These are phyloP conservation scores for Apeltes quadracus DNA, from an alignment of 2,113 vertebrate species.

Conservation along the genomic window DNA sequence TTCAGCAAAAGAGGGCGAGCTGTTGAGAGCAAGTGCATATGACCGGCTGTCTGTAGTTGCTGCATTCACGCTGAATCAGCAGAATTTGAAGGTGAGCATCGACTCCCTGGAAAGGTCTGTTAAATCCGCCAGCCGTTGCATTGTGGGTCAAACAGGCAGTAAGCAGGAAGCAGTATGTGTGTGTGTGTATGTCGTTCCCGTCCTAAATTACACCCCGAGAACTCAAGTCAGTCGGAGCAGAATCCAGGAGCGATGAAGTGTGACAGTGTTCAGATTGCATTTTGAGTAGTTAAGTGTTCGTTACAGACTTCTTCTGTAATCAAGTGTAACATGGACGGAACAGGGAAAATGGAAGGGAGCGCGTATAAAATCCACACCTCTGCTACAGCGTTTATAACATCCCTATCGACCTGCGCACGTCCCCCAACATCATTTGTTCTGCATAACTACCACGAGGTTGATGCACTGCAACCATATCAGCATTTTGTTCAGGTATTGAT, in stretches of 20 bases:
- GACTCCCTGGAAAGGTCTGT: slow-evolving; percentile 43
- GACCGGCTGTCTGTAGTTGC: slow-evolving; percentile 35
- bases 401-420: background rate
- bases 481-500: background rate
- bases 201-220: slow-evolving; percentile 1
- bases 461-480: background rate
- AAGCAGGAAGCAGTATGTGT: background rate
- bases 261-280: slow-evolving; percentile 12
- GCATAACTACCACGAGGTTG: background rate
- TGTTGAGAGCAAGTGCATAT: slow-evolving; percentile 5
- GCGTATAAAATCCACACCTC: background rate
- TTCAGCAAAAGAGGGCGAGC: slow-evolving; percentile 54
- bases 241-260: background rate
- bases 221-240: background rate
- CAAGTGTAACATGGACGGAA: background rate
- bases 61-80: slow-evolving; percentile 44
- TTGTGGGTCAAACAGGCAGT: background rate
- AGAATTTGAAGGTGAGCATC: slow-evolving; percentile 55
- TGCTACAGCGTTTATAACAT: background rate
- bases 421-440: background rate
- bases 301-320: background rate
- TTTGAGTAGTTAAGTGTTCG: background rate
- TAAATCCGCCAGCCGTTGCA: slow-evolving; percentile 23
- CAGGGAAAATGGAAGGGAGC: background rate
- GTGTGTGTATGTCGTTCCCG: background rate